Conservation (phyloP, 2,797 vertebrate genomes). For the Enteromius unitaeniatus region DNA sequence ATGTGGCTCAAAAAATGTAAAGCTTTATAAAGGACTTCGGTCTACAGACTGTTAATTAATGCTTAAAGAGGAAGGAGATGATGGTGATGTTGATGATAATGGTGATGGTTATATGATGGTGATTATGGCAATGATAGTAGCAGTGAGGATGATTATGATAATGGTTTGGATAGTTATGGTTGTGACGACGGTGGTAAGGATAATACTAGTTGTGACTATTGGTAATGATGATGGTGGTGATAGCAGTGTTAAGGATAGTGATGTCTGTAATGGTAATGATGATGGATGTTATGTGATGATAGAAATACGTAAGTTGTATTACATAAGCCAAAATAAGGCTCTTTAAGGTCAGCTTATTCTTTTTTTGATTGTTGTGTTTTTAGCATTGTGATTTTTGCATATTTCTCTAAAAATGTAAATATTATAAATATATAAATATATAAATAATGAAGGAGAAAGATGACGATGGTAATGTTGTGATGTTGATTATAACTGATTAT, state of each 20-base stretch:
- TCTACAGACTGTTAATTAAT: neutral
- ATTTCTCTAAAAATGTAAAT: no score
- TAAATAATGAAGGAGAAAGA: no score
- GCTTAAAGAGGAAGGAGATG: neutral
- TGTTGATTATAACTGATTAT: neutral
- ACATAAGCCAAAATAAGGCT: no score
- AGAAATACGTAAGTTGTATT: no score
- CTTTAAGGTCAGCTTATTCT: no score
- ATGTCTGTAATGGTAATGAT: neutral
- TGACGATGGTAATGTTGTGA: neutral
- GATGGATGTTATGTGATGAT: neutral
- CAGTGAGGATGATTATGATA: neutral
- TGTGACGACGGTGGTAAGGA: neutral
- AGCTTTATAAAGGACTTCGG: neutral
- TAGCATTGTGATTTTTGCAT: no score
- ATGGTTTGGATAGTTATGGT: no score
- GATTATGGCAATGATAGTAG: neutral
- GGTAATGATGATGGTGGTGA: neutral
- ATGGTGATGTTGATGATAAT: neutral
- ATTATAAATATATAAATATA: no score
- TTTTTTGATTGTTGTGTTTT: no score
- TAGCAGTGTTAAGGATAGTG: neutral
- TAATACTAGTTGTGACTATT: neutral
- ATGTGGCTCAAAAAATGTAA: neutral
- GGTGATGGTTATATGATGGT: neutral